These are phyloP conservation scores for Smittia sp. DNA, from an alignment of 2,888 invertebrate species.

Conservation along the genomic window DNA sequence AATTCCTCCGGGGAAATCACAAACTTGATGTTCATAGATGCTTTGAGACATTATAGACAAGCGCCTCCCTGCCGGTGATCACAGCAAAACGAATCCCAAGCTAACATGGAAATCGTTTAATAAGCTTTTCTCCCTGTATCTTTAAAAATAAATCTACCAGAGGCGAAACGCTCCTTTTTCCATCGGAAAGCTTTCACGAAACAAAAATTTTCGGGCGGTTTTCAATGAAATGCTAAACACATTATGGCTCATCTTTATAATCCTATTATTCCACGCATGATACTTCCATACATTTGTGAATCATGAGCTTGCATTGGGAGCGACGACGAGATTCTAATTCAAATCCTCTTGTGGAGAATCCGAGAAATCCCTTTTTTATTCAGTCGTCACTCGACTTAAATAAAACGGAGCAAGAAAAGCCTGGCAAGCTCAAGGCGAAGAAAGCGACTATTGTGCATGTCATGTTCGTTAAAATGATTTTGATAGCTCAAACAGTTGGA, in stretches of 20 bases:
- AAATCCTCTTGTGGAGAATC: conserved; percentile 26
- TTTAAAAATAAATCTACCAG: background rate
- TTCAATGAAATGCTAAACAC: conserved; percentile 18
- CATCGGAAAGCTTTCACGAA: background rate
- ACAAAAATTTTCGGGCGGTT: background rate
- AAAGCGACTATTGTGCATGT: conserved; percentile 27
- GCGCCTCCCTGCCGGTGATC: no score
- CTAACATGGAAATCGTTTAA: conserved; percentile 12
- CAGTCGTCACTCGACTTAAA: background rate
- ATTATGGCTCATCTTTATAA: conserved; percentile 40
- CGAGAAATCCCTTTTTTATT: conserved; percentile 24
- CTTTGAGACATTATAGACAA: no score
- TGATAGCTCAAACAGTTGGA: conserved; percentile 30
- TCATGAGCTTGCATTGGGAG: conserved; percentile 12
- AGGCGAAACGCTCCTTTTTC: background rate
- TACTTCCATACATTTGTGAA: conserved; percentile 11
- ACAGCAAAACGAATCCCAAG: background rate
- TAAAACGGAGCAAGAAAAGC: background rate
- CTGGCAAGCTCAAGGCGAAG: background rate
- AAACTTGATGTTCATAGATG: no score
- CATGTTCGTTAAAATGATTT: conserved; percentile 26
- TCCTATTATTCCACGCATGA: conserved; percentile 39
- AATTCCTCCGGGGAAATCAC: no score
- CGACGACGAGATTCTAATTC: conserved; percentile 28
- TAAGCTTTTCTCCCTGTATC: background rate